Conservation (phyloP, 2,797 vertebrate genomes). For the Sparus aurata region DNA sequence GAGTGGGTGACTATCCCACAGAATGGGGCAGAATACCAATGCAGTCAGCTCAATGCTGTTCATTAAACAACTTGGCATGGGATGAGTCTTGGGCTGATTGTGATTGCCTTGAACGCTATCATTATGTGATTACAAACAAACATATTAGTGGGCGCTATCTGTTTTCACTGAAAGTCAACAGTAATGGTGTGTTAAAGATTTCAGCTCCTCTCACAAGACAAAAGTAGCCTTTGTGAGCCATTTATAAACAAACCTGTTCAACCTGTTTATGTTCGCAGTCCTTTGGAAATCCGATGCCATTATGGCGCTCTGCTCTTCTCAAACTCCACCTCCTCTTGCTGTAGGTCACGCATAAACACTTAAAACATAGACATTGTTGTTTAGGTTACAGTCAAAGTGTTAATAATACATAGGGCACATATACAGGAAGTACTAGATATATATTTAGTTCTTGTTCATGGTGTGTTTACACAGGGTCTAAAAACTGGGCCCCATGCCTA, state of each 20-base stretch:
- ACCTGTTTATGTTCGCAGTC: conserved; percentile 69
- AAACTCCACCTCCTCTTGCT: conserved; percentile 53
- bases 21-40: conserved; percentile 75
- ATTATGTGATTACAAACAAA: conserved; percentile 57
- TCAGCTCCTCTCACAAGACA: conserved; percentile 35
- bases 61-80: conserved; percentile 62
- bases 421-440: conserved; percentile 33
- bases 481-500: conserved; percentile 48
- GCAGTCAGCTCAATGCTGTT: conserved; percentile 60
- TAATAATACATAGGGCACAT: conserved; percentile 18
- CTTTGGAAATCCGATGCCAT: conserved; percentile 67
- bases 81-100: conserved; percentile 44
- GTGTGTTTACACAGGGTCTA: conserved; percentile 58
- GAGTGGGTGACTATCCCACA: conserved; percentile 47
- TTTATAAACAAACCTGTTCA: conserved; percentile 73
- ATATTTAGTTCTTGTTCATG: conserved; percentile 32
- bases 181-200: conserved; percentile 28
- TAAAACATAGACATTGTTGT: conserved; percentile 26
- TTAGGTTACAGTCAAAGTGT: conserved; percentile 27
- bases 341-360: conserved; percentile 19
- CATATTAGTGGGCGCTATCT: conserved; percentile 17
- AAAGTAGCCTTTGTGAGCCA: conserved; percentile 48
- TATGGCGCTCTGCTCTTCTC: conserved; percentile 26
- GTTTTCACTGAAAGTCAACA: conserved; percentile 34
- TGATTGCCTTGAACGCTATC: conserved; percentile 51